Percentiles rank a stretch among this genome's conserved stretches.
These are phyloP conservation scores for Dasyurus viverrinus DNA, from an alignment of 2,113 vertebrate species.

Conservation along the genomic window DNA sequence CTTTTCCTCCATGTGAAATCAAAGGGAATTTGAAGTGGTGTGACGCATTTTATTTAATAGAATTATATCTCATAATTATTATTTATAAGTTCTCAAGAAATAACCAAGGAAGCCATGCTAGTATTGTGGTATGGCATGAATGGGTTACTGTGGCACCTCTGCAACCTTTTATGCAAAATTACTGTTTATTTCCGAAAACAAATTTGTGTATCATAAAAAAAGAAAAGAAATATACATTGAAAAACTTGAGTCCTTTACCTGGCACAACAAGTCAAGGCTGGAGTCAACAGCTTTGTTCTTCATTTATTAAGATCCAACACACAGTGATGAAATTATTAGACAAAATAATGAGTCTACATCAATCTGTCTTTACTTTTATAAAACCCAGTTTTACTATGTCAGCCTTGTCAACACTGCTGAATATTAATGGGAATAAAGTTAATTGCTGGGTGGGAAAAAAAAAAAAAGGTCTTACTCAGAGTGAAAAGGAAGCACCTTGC, in stretches of 20 bases:
- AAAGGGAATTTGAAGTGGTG: slow-evolving; percentile 66
- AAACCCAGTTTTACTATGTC: slow-evolving; percentile 88
- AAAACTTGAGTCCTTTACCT: slow-evolving; percentile 79
- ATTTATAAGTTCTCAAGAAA: slow-evolving; percentile 72
- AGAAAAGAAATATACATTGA: slow-evolving; percentile 68
- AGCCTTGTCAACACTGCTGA: slow-evolving; percentile 88
- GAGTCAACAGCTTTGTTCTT: slow-evolving; percentile 86
- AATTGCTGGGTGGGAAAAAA: slow-evolving; percentile 88
- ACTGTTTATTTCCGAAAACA: slow-evolving; percentile 87
- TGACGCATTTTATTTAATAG: slow-evolving; percentile 72
- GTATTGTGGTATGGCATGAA: slow-evolving; percentile 57
- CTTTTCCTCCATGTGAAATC: slow-evolving; percentile 63
- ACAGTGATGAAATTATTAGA: slow-evolving; percentile 83
- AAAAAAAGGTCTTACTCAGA: slow-evolving; percentile 83
- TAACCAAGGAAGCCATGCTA: slow-evolving; percentile 57
- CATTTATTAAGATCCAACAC: slow-evolving; percentile 81
- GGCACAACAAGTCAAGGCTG: slow-evolving; percentile 84
- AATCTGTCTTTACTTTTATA: slow-evolving; percentile 88
- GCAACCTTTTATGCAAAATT: slow-evolving; percentile 82
- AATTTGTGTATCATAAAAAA: slow-evolving; percentile 80
- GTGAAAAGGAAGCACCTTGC: slow-evolving; percentile 88
- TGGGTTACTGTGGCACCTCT: slow-evolving; percentile 77
- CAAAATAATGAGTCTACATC: slow-evolving; percentile 86
- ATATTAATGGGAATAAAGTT: slow-evolving; percentile 92
- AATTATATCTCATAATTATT: slow-evolving; percentile 67